phyloP scores from a whole-genome alignment of 2,797 vertebrate species.

The Enoplosus armatus region DNA sequence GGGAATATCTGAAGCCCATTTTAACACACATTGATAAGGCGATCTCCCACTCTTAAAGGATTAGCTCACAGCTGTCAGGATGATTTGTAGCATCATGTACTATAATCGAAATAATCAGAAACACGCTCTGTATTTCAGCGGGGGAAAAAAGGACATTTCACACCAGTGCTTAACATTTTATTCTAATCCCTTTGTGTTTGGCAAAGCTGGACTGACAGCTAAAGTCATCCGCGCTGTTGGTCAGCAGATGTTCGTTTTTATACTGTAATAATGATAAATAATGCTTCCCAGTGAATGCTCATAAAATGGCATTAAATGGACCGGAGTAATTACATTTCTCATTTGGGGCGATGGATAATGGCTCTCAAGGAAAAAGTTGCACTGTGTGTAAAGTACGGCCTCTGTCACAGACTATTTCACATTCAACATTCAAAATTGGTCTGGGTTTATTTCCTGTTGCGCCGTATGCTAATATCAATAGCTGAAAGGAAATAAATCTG shows the following conservation, averaged over 20 bases:
- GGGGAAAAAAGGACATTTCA: slow-evolving; percentile 12
- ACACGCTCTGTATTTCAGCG: slow-evolving; percentile 7
- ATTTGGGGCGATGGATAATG: slow-evolving; percentile 40
- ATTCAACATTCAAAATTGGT: slow-evolving; percentile 20
- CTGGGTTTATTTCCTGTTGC: slow-evolving; percentile 40
- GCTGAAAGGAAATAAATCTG: slow-evolving; percentile 41
- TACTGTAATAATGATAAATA: slow-evolving; percentile 38
- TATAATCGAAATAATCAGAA: slow-evolving; percentile 28
- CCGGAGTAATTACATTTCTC: slow-evolving; percentile 39
- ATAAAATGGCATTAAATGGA: slow-evolving; percentile 37
- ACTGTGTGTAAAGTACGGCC: neutral
- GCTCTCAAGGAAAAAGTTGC: slow-evolving; percentile 19
- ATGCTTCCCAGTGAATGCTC: slow-evolving; percentile 20
- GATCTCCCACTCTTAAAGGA: slow-evolving; percentile 16
- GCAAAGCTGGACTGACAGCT: slow-evolving; percentile 12
- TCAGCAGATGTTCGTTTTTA: slow-evolving; percentile 51
- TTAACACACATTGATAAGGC: slow-evolving; percentile 15
- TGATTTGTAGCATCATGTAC: slow-evolving; percentile 45
- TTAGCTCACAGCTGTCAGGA: slow-evolving; percentile 38
- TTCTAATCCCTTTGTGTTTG: slow-evolving; percentile 26
- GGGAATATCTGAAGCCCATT: slow-evolving; percentile 18
- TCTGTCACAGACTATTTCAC: slow-evolving; percentile 9
- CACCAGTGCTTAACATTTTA: slow-evolving; percentile 14
- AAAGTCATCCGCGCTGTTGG: slow-evolving; percentile 21
- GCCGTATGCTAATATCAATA: slow-evolving; percentile 29